Evolutionary conservation across 1,140 invertebrate genomes (phyloP).

Genomic region (Orchesella cincta): DNA sequence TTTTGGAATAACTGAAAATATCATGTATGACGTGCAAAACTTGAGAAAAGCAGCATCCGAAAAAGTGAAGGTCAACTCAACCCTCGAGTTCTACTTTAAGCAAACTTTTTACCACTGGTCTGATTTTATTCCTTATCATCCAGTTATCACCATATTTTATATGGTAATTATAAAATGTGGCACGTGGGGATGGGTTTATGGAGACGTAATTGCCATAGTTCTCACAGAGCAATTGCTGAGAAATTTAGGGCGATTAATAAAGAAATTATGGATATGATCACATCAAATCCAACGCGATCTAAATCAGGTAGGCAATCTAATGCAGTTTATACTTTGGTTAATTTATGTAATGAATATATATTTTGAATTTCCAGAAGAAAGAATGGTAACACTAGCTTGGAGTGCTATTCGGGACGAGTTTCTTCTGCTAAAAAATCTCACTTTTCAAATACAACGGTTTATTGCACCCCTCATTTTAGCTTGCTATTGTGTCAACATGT

Average conservation of each 20-base stretch:
- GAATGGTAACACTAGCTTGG: too few relatives aligned
- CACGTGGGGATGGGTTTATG: conserved; percentile 7
- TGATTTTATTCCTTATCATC: neutral
- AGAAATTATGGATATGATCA: too few relatives aligned
- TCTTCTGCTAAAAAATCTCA: neutral
- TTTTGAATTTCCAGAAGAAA: neutral
- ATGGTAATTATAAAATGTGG: neutral
- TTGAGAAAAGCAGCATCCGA: neutral
- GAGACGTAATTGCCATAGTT: neutral
- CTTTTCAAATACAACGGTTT: neutral
- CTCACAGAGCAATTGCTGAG: neutral
- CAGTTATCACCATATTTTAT: neutral
- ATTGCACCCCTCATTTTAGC: neutral
- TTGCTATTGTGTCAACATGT: conserved; percentile 13
- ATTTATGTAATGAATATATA: neutral
- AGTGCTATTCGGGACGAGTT: neutral
- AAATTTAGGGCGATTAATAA: neutral
- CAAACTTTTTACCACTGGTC: neutral
- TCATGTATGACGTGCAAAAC: neutral
- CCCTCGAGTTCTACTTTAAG: neutral
- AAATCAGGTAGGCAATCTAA: neutral
- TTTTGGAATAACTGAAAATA: neutral
- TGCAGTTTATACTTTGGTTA: neutral
- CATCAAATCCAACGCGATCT: too few relatives aligned
- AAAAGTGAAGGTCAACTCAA: neutral